phyloP scores from a whole-genome alignment of 2,797 vertebrate genomes.

The Pangasius larnaudii region DNA sequence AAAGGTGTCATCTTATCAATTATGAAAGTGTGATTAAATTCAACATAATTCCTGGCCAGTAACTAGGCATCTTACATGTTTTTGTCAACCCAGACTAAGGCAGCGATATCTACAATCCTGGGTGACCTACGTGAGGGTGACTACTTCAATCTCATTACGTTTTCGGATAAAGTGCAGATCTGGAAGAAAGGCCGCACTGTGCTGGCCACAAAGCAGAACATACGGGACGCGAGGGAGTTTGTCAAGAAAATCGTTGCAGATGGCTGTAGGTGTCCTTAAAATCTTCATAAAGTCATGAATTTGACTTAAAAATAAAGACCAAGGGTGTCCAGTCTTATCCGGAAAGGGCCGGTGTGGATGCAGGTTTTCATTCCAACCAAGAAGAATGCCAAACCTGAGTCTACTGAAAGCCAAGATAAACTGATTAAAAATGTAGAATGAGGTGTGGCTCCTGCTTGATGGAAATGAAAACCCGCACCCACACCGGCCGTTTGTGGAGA shows the following conservation, averaged over 20 bases:
- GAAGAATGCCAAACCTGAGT: no score
- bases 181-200: conserved; percentile 82
- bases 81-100: conserved; percentile 78
- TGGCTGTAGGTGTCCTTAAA: conserved; percentile 77
- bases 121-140: conserved; percentile 81
- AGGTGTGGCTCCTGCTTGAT: no score
- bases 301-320: background rate
- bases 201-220: conserved; percentile 78
- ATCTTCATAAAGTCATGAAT: background rate
- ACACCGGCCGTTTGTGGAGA: no score
- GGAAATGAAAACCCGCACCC: no score
- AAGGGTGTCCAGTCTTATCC: no score
- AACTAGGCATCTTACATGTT: background rate
- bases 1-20: conserved; percentile 15
- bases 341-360: no score
- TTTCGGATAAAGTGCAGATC: conserved; percentile 82
- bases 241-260: conserved; percentile 79
- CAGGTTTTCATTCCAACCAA: no score
- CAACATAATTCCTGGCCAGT: background rate
- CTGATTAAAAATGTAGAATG: no score
- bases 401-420: no score
- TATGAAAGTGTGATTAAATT: background rate
- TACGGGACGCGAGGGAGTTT: conserved; percentile 80
- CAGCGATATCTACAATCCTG: conserved; percentile 84
- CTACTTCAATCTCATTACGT: conserved; percentile 88